Evolutionary conservation across 2,797 vertebrate species (phyloP).

Genomic region (Remorina albescens): DNA sequence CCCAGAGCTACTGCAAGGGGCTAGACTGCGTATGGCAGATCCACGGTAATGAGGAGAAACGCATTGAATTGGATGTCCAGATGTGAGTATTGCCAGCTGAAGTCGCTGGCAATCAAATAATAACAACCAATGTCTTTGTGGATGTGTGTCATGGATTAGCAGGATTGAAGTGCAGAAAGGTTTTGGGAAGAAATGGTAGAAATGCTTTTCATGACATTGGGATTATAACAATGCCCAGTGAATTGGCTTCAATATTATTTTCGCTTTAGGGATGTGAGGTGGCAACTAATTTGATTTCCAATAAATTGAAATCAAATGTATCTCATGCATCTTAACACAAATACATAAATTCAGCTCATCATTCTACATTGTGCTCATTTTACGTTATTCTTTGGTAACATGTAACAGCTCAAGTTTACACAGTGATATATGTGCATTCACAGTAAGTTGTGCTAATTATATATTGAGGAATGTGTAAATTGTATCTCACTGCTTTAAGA

Average conservation of each 20-base stretch:
- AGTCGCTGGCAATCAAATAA: not conserved
- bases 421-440: not conserved
- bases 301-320: too few species aligned
- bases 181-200: not conserved
- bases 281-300: not conserved
- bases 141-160: not conserved
- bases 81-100: conserved; percentile 83
- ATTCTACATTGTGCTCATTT: too few species aligned
- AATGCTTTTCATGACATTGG: not conserved
- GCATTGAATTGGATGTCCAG: conserved; percentile 91
- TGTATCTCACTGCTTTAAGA: not conserved
- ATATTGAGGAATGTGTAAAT: not conserved
- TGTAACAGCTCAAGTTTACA: not conserved
- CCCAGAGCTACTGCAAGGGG: conserved; percentile 93
- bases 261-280: not conserved
- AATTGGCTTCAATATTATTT: not conserved
- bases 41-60: conserved; percentile 92
- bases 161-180: not conserved
- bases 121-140: not conserved
- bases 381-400: not conserved
- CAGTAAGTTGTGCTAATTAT: not conserved
- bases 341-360: not conserved
- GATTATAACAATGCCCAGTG: not conserved
- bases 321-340: not conserved
- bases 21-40: conserved; percentile 94